A percentile compares a stretch with the other conserved stretches of the same genome.
Evolutionary conservation across 2,113 vertebrate species (phyloP).

Genomic region (Pristiophorus japonicus): DNA sequence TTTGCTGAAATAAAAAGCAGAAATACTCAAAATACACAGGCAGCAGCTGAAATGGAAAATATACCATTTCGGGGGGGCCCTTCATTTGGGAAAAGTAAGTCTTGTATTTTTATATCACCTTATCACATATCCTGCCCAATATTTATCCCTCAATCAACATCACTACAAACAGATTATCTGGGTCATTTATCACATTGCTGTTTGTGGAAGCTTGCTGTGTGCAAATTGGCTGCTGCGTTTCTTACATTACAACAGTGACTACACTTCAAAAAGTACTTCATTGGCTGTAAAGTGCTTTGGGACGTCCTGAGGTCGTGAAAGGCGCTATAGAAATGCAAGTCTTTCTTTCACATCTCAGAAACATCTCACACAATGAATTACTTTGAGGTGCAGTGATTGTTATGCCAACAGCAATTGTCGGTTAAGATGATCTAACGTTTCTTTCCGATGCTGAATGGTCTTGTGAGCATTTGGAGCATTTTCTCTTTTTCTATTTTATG

Average conservation of each 20-base stretch:
- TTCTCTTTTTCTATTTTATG: background rate
- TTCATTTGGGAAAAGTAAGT: background rate
- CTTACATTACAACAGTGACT: no score
- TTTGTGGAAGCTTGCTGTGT: no score
- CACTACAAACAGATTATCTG: no score
- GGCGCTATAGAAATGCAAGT: background rate
- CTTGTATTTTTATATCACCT: background rate
- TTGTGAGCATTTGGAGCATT: slow-evolving; percentile 4
- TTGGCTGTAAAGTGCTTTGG: no score
- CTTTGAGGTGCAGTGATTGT: background rate
- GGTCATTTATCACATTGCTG: no score
- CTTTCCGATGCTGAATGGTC: background rate
- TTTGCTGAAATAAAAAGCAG: background rate
- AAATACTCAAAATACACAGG: background rate
- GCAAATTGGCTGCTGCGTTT: no score
- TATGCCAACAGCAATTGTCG: background rate
- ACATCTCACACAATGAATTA: background rate
- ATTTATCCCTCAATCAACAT: no score
- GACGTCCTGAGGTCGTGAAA: no score
- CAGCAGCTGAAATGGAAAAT: background rate
- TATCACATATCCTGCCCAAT: background rate
- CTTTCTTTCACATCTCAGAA: background rate
- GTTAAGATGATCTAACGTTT: background rate
- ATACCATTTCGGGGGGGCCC: background rate
- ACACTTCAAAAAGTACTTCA: no score